phyloP scores from a whole-genome alignment of 2,797 vertebrate genomes.

The Pipistrellus nathusii region DNA sequence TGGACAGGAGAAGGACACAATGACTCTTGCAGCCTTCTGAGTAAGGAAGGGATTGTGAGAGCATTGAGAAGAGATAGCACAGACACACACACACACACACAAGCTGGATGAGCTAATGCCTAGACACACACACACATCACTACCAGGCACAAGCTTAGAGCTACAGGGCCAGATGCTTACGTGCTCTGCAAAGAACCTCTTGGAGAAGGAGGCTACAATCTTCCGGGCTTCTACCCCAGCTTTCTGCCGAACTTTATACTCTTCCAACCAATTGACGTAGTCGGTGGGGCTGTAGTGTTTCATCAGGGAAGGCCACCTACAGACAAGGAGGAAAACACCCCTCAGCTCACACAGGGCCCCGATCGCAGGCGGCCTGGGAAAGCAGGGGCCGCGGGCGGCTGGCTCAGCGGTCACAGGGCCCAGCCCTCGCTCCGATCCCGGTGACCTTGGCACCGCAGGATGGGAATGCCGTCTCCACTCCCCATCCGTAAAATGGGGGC shows the following conservation, averaged over 20 bases:
- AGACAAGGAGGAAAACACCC: slow-evolving; percentile 82
- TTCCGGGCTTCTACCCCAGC: slow-evolving; percentile 94
- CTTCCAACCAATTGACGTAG: slow-evolving; percentile 94
- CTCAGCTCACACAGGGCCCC: slow-evolving; percentile 31
- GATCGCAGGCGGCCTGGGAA: neutral
- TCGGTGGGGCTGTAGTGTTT: slow-evolving; percentile 95
- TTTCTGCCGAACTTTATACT: slow-evolving; percentile 94
- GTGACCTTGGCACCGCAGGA: slow-evolving; percentile 66
- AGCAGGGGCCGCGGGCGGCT: neutral
- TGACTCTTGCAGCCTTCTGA: slow-evolving; percentile 51
- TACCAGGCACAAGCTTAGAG: neutral
- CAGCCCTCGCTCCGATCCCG: neutral
- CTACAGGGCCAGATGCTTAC: slow-evolving; percentile 88
- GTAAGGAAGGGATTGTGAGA: slow-evolving; percentile 44
- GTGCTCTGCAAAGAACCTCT: slow-evolving; percentile 97
- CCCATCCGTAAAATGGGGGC: slow-evolving; percentile 37
- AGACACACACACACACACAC: neutral
- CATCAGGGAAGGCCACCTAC: slow-evolving; percentile 96
- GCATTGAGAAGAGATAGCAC: neutral
- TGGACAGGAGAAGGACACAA: slow-evolving; percentile 62
- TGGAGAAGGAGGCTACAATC: slow-evolving; percentile 96
- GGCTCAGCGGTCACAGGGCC: neutral
- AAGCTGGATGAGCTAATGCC: slow-evolving; percentile 58
- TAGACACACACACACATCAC: neutral
- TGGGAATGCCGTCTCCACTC: rapidly evolving